Evolutionary conservation across 2,797 vertebrate genomes (phyloP), one percentile per base, ranked within the genome.

Genomic region (Amphiprion clarkii): DNA sequence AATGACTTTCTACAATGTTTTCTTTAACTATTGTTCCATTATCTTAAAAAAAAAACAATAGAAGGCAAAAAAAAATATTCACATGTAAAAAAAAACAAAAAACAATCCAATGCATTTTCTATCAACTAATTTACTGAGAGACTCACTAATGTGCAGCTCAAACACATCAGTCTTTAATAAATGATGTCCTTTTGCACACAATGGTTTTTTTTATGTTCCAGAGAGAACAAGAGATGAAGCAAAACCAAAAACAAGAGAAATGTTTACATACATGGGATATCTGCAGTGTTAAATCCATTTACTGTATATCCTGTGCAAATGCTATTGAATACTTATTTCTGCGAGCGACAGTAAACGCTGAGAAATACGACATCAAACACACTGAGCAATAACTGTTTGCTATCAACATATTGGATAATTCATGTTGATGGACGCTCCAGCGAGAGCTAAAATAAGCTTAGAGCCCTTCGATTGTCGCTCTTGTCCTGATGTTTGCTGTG

Each of bases 401-500:
- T 61, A 25, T 48, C 46, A 53, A 21, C 12, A 10, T 51, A 36
- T 31, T 56, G 2, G 17, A 49, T 60, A 12, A 63, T 3, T 17
- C 23, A 14, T 19, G n/a, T 36, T 62, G 16, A 73, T 13, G n/a
- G 39, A 74, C 66, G 57, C 2, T 8, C n/a, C 21, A 48, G n/a
- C 17, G 6, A 48, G 46, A 39, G 27, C 21, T 44, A 16, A 13
- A 79, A 29, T 33, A 54, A 36, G 23, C 11, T 52, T 36, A 13
- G n/a, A 62, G 51, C 5, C 21, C 33, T 53, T 42, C 25, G 1
- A 40, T 19, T 23, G 56, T 58, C 0, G 10, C 29, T 46, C 56
- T 57, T 64, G 52, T 78, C 66, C 36, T 25, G 40, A 48, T 61
- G 63, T 60, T 68, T 83, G 44, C 52, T 71, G 59, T 6, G 23